Evolutionary conservation across 2,113 vertebrate genomes (phyloP).

Genomic region (Apistogramma diplotaenia): DNA sequence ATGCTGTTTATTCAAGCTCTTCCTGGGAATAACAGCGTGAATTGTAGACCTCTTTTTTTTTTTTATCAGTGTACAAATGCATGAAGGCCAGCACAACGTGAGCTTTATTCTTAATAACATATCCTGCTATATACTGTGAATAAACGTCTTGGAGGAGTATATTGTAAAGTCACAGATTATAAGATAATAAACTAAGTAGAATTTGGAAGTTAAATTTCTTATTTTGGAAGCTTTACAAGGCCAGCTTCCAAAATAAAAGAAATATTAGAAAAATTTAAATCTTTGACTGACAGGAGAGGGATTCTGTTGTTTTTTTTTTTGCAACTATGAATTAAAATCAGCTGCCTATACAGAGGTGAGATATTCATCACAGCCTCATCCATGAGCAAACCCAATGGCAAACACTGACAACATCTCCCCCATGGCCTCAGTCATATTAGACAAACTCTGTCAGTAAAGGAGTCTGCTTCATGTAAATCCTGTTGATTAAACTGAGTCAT

Average conservation of each 20-base stretch:
- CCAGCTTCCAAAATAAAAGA: too few species aligned
- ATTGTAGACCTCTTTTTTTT: conserved; percentile 53
- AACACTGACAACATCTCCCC: conserved; percentile 73
- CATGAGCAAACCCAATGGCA: conserved; percentile 73
- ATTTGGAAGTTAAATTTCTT: conserved; percentile 4
- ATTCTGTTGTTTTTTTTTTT: conserved; percentile 11
- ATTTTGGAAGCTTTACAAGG: neutral
- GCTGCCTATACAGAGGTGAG: conserved; percentile 63
- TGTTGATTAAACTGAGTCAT: conserved; percentile 64
- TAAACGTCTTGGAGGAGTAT: conserved; percentile 8
- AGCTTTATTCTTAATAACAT: conserved; percentile 51
- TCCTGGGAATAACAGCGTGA: conserved; percentile 52
- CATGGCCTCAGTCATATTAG: conserved; percentile 70
- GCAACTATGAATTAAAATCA: conserved; percentile 24
- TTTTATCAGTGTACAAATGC: conserved; percentile 55
- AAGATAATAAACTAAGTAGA: conserved; percentile 15
- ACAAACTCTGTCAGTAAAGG: conserved; percentile 68
- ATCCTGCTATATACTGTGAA: conserved; percentile 2
- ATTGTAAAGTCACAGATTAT: neutral
- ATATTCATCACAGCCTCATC: conserved; percentile 67
- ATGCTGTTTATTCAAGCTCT: conserved; percentile 71
- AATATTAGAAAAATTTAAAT: conserved; percentile 44
- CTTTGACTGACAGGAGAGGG: conserved; percentile 40
- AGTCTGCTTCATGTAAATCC: conserved; percentile 57
- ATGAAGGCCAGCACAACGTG: conserved; percentile 49